These are phyloP conservation scores for Sinocyclocheilus anshuiensis DNA, from an alignment of 2,113 vertebrate genomes.

Conservation along the genomic window DNA sequence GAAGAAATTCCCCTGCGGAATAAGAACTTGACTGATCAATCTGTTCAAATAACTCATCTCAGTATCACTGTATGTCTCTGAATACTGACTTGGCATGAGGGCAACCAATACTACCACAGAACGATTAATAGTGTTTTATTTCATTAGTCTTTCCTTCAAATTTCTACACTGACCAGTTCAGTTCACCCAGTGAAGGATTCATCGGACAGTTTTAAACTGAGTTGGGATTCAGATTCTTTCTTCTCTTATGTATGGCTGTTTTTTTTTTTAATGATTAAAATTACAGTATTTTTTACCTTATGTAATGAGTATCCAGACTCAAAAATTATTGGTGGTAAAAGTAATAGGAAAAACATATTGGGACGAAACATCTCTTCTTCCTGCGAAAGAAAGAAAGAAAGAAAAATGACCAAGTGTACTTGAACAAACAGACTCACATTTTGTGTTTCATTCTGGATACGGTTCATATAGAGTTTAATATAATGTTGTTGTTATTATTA, in stretches of 20 bases:
- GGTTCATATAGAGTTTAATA: no score
- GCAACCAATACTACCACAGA: neutral
- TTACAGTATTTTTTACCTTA: slow-evolving; percentile 78
- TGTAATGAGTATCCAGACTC: slow-evolving; percentile 98
- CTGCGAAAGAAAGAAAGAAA: slow-evolving; percentile 70
- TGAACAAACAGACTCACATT: slow-evolving; percentile 7
- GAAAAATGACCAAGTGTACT: neutral
- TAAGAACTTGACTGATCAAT: slow-evolving; percentile 39
- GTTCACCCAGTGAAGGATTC: neutral
- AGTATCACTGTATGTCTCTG: no score
- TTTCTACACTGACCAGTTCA: neutral
- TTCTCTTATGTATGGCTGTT: neutral
- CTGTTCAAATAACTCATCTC: no score
- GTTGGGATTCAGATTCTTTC: neutral
- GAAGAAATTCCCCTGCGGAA: slow-evolving; percentile 93
- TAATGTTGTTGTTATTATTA: neutral
- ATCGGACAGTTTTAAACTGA: neutral
- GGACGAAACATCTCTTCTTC: slow-evolving; percentile 99
- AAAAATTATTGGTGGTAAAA: slow-evolving; percentile 98
- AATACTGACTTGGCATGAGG: neutral
- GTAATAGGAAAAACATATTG: slow-evolving; percentile 98
- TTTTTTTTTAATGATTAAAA: neutral
- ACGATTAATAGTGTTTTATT: neutral
- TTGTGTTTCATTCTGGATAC: neutral
- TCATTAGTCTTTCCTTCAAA: no score